These are phyloP conservation scores for Gymnodraco acuticeps DNA, from an alignment of 2,797 vertebrate species.

Conservation along the genomic window DNA sequence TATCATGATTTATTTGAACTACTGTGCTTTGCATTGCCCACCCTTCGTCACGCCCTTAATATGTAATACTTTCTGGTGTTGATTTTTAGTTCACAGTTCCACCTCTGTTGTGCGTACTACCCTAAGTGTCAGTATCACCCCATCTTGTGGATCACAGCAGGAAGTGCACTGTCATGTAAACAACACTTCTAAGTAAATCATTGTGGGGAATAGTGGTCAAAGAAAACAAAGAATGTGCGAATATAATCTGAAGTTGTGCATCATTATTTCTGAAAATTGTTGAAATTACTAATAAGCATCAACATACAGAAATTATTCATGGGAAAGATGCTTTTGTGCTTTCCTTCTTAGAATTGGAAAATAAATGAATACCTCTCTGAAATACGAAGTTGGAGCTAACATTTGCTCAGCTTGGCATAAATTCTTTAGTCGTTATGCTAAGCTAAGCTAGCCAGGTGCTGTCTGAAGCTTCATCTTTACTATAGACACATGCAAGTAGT, in stretches of 20 bases:
- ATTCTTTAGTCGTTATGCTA: constrained; percentile 4
- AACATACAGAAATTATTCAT: background rate
- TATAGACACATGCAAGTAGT: background rate
- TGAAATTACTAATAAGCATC: background rate
- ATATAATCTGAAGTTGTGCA: constrained; percentile 28
- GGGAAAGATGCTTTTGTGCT: background rate
- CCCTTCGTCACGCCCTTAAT: background rate
- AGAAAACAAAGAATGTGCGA: constrained; percentile 1
- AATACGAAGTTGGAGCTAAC: background rate
- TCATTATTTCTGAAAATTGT: background rate
- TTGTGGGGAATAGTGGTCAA: background rate
- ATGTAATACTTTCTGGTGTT: constrained; percentile 10
- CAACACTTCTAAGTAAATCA: constrained; percentile 3
- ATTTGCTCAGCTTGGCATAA: constrained; percentile 20
- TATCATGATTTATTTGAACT: background rate
- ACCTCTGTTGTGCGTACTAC: constrained; percentile 39
- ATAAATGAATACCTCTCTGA: background rate
- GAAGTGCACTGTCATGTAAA: constrained; percentile 33
- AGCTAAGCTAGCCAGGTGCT: constrained; percentile 16
- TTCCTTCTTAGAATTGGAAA: background rate
- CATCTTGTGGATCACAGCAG: constrained; percentile 62
- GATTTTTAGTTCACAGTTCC: constrained; percentile 21
- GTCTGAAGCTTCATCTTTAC: background rate
- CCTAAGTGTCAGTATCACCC: constrained; percentile 61
- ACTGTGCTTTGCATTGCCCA: constrained; percentile 33